Evolutionary conservation across 92 coral and sea anemone genomes (phyloP), one percentile per base, ranked within the genome.

Genomic region (Heliopora coerulea): DNA sequence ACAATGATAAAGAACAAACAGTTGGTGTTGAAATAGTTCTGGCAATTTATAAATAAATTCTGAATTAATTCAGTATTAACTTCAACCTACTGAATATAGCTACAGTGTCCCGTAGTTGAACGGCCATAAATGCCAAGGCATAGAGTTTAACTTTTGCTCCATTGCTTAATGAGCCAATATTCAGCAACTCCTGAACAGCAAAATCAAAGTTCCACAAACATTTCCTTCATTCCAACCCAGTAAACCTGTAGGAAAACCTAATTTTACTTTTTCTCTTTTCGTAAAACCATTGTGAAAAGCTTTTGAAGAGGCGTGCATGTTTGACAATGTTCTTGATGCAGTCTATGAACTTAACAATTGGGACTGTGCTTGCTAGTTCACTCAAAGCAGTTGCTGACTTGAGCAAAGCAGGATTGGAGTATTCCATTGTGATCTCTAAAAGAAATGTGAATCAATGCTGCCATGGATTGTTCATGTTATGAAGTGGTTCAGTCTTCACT

Each of bases 391-490:
- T 83, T 59, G 78, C 74, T 14, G 79, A 8, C 34, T 63, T 79
- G 1, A 83, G 83, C 18, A 67, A 0, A 29, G 54, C 26, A 3
- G 72, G 44, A 25, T 75, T 37, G 19, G 80, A 77, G 65, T 75
- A 83, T 34, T 83, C 83, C 79, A 87, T 61, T n/a, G 65, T 88
- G 23, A 83, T 59, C 13, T 65, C 15, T 15, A 87, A 78, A 1
- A 69, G 41, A 30, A 32, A 59, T 44, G 19, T 15, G 39, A 87
- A 87, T 86, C 91, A 87, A 21, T 75, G 80, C 74, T 86, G 87
- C 88, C 88, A 83, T 29, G 83, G 85, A 85, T 84, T 84, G 74
- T 88, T 84, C 5, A 80, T 85, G 49, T 78, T 78, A 62, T 88
- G 86, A 2, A 85, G 73, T 5, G 88, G 86, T 50, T 84, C 86